Base-by-base conservation (phyloP, 37 sponge, comb jelly and placozoan genomes). In the Haliclona indistincta region DNA sequence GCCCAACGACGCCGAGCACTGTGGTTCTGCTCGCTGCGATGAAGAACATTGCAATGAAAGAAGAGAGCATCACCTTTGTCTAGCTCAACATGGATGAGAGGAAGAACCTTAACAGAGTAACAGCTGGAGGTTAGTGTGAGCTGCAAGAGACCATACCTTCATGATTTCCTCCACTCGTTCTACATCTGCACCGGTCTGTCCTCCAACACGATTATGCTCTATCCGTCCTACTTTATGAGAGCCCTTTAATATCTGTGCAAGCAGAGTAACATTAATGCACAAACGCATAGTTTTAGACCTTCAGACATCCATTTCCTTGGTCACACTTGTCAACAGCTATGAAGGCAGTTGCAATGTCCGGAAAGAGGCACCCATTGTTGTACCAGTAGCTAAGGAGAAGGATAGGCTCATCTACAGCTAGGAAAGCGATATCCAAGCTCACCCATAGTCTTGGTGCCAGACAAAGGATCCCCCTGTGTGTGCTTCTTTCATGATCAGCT, bases 381-480 rank as follows among this genome's bases (percentile, higher is more conserved):
- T 96, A 96, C 96, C 96, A 96, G 76, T 96, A 96, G 30, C 90
- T 89, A 47, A 11, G 42, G 15, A 38, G 0, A 45, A 2, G 29
- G 26, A 33, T 30, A 28, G 29, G 15, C 10, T 36, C 41, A 74
- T 47, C 33, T n/a, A n/a, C n/a, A n/a, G n/a, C n/a, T n/a, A 44
- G 32, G 7, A 35, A 43, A 15, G 1, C 13, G 0, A 47, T 47
- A 47, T 47, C 13, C 13, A 17, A 47, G 19, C 82, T 64, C 0
- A 89, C 84, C 96, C 96, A 63, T 96, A 96, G 73, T 96, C 96
- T 65, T 96, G 96, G 63, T 96, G 96, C 96, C 96, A 96, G 37
- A 88, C 96, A 80, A 88, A 91, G 20, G 92, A 81, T 8, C 96
- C 96, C 35, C 96, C 96, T 56, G 89, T 89, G 43, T 73, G 78